Evolutionary conservation across 2,888 invertebrate species (phyloP).

Genomic region (Pedicia rivosa): DNA sequence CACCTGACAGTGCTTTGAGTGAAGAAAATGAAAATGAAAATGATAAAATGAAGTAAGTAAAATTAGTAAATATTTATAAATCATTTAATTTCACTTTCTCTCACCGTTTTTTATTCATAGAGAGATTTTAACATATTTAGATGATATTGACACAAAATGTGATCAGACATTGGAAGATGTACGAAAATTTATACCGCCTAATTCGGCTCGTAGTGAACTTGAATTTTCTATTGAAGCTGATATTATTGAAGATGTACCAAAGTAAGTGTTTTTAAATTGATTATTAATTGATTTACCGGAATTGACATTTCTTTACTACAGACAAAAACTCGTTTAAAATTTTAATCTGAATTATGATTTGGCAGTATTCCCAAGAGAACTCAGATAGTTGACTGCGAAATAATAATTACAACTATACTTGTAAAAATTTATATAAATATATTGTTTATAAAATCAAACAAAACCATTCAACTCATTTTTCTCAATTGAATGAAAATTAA

Average conservation of each 20-base stretch:
- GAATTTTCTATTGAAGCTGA: constrained; percentile 30
- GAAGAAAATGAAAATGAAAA: background rate
- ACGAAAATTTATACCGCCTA: constrained; percentile 23
- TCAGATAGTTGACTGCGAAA: no score
- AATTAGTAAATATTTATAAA: background rate
- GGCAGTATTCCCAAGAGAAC: no score
- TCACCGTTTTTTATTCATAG: constrained; percentile 15
- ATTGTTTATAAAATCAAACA: no score
- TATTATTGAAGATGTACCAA: constrained; percentile 29
- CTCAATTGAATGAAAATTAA: no score
- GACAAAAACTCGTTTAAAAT: no score
- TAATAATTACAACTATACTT: no score
- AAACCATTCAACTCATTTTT: no score
- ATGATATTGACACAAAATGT: constrained; percentile 29
- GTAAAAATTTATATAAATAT: no score
- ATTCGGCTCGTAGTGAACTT: constrained; percentile 26
- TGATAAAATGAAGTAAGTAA: constrained; percentile 8
- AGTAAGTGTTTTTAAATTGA: constrained; percentile 16
- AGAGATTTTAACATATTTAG: constrained; percentile 28
- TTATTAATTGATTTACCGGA: background rate
- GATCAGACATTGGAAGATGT: constrained; percentile 28
- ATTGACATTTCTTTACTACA: background rate
- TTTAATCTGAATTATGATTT: no score
- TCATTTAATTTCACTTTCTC: no score
- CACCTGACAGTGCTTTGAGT: background rate